Evolutionary conservation across 2,113 vertebrate genomes (phyloP).

Genomic region (Pampusana beccarii): DNA sequence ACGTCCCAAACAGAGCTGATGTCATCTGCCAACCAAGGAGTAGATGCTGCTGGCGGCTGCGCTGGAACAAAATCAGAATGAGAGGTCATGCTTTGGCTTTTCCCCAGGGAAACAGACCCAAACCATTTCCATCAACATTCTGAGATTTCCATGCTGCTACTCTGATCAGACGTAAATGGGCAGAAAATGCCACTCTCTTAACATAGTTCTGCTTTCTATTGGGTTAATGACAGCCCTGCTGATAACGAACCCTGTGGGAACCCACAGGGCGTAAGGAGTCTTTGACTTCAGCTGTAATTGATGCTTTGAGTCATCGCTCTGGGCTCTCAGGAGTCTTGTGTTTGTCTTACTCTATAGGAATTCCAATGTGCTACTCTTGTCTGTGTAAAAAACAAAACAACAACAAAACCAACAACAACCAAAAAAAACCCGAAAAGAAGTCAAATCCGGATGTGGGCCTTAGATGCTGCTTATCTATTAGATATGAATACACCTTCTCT

Average conservation of each 20-base stretch:
- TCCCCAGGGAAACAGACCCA: background rate
- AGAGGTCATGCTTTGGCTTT: background rate
- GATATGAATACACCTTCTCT: background rate
- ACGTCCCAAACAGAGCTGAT: background rate
- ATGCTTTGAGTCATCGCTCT: background rate
- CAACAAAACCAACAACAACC: too few species aligned
- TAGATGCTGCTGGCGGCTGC: background rate
- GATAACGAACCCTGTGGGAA: background rate
- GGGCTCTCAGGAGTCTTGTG: background rate
- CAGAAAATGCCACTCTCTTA: background rate
- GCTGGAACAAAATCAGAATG: background rate
- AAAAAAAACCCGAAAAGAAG: background rate
- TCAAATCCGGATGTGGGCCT: background rate
- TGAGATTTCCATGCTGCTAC: background rate
- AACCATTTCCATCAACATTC: background rate
- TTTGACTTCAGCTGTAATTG: background rate
- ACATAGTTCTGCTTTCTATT: background rate
- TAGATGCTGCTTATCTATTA: accelerated
- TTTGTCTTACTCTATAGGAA: background rate
- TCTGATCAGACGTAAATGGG: background rate
- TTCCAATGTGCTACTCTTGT: background rate
- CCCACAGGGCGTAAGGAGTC: background rate
- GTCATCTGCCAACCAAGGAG: background rate
- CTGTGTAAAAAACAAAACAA: background rate
- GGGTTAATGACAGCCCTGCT: background rate